phyloP scores from a whole-genome alignment of 2,113 vertebrate species.

The Peromyscus maniculatus region DNA sequence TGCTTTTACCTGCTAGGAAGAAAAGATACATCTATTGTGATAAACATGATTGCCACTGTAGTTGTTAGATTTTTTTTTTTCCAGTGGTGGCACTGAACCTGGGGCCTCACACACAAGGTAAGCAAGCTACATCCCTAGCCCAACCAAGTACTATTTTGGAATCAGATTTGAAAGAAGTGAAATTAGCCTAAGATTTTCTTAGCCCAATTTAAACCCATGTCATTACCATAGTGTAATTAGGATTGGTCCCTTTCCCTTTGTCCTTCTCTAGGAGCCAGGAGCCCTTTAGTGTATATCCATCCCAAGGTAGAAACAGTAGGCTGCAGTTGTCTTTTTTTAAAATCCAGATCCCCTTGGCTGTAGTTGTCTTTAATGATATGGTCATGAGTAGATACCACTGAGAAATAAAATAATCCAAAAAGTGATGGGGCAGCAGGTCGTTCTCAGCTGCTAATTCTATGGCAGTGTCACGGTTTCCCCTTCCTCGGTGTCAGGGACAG shows the following conservation, averaged over 20 bases:
- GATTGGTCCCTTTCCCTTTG: not conserved
- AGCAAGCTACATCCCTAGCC: not conserved
- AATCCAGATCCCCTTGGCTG: not conserved
- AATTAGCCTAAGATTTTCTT: not conserved
- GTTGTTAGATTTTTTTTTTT: not conserved
- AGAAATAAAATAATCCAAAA: not conserved
- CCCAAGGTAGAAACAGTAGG: not conserved
- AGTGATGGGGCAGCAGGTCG: not conserved
- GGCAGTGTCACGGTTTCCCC: not conserved
- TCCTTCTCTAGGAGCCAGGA: not conserved
- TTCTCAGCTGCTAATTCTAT: not conserved
- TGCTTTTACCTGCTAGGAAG: conserved; percentile 15
- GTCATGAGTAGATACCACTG: not conserved
- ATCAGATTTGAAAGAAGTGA: not conserved
- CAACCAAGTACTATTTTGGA: not conserved
- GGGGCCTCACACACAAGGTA: not conserved
- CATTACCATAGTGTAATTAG: not conserved
- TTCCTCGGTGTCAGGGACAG: not conserved
- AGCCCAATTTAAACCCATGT: not conserved
- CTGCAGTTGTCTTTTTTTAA: not conserved
- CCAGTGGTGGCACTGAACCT: not conserved
- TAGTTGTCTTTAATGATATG: not conserved
- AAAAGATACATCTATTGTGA: not conserved
- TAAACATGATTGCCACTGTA: not conserved
- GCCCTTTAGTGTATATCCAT: not conserved